Percentiles rank a stretch among this genome's conserved stretches.
Evolutionary conservation across 2,888 invertebrate genomes (phyloP).

Genomic region (Hololepta plana): DNA sequence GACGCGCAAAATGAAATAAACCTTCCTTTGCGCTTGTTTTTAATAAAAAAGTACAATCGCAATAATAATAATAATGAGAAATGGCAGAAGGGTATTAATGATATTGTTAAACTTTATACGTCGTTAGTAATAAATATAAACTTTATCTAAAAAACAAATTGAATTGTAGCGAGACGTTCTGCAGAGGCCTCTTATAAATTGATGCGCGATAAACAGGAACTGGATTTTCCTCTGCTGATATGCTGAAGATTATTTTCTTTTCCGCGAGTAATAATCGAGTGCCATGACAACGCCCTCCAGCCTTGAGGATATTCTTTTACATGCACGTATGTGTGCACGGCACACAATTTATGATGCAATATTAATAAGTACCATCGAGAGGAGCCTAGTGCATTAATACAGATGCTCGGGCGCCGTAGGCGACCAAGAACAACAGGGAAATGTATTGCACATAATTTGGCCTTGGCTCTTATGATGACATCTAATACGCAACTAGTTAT

Average conservation of each 20-base stretch:
- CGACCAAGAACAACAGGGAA: conserved; percentile 11
- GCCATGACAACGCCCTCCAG: conserved; percentile 18
- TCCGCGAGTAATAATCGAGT: conserved; percentile 14
- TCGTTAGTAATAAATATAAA: no score
- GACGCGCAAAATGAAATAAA: no score
- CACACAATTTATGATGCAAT: conserved; percentile 16
- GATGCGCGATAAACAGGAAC: no score
- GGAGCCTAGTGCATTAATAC: conserved; percentile 13
- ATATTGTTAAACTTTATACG: no score
- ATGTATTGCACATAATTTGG: conserved; percentile 11
- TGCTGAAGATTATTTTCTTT: conserved; percentile 16
- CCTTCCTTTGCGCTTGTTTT: no score
- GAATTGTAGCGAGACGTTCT: no score
- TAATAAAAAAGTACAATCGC: no score
- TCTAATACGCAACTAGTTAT: conserved; percentile 9
- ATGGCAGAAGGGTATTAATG: no score
- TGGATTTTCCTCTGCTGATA: conserved; percentile 6
- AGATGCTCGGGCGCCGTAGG: conserved; percentile 13
- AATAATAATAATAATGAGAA: no score
- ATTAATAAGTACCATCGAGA: conserved; percentile 17
- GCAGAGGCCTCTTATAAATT: no score
- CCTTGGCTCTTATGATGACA: conserved; percentile 7
- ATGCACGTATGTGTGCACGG: conserved; percentile 9
- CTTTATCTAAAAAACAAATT: no score
- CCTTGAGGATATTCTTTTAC: conserved; percentile 16